Evolutionary conservation across 1,140 invertebrate genomes (phyloP).

Genomic region (Vollenhovia emeryi): DNA sequence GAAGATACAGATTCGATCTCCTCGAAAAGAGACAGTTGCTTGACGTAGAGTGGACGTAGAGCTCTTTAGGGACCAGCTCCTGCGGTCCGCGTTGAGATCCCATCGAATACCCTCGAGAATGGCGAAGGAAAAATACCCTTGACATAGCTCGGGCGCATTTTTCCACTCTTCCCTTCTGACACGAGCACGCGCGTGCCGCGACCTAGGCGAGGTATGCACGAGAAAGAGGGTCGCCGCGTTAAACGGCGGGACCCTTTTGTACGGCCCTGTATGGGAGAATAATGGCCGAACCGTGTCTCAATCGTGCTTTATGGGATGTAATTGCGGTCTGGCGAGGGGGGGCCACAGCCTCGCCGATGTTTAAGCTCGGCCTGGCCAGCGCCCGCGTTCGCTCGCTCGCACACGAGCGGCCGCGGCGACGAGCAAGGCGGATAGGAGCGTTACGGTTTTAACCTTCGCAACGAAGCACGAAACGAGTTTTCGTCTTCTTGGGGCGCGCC

Average conservation of each 20-base stretch:
- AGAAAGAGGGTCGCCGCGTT: slow-evolving; percentile 56
- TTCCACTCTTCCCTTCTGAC: slow-evolving; percentile 7
- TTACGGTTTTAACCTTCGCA: slow-evolving; percentile 80
- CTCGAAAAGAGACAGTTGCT: not conserved
- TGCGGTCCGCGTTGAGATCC: not conserved
- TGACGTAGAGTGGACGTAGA: not conserved
- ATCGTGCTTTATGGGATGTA: slow-evolving; percentile 84
- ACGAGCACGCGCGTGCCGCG: slow-evolving; percentile 19
- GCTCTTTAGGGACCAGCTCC: not conserved
- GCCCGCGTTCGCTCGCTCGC: slow-evolving; percentile 32
- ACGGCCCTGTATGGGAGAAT: slow-evolving; percentile 80
- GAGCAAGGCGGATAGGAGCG: slow-evolving; percentile 64
- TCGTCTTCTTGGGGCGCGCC: slow-evolving; percentile 35
- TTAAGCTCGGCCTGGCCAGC: slow-evolving; percentile 70
- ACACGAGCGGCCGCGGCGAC: not conserved
- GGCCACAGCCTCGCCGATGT: slow-evolving; percentile 74
- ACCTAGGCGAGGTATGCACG: slow-evolving; percentile 8
- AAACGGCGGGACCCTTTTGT: slow-evolving; percentile 74
- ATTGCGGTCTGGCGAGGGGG: slow-evolving; percentile 80
- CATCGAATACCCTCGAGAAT: not conserved
- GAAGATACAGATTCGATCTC: not conserved
- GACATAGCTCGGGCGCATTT: not conserved
- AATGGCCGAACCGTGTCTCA: slow-evolving; percentile 83
- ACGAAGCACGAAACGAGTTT: slow-evolving; percentile 76
- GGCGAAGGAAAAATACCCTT: not conserved